Base-by-base conservation (phyloP, 30 jellyfish, hydroid and myxozoan species). In the Aurelia aurita region DNA sequence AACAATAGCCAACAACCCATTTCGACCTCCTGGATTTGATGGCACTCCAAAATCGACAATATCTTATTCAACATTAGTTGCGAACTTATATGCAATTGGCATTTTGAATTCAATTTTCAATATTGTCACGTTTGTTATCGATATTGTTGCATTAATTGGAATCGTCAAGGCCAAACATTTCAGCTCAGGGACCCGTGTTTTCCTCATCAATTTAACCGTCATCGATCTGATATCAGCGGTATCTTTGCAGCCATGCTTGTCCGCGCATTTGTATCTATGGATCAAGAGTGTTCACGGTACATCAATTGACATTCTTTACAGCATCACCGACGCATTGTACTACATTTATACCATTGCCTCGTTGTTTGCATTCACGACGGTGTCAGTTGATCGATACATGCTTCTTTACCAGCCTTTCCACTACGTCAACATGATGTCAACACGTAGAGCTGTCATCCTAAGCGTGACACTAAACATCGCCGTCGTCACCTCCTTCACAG, bases 381-480 rank as follows among this genome's bases (percentile, higher is more conserved):
- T 81, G 32, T 81, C 91, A 15, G n/a, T 81, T 14, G 91, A 81
- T 61, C 79, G 91, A 54, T 81, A 81, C 78, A 26, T 81, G 69
- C 82, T 81, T 39, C 59, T 81, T 1, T 81, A 64, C 53, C 80
- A 34, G 77, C 91, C 82, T 31, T 70, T 68, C 79, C 47, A 61
- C 27, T 81, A 81, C 85, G 16, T 46, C 16, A 68, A 81, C n/a
- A 27, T 44, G 9, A 66, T 81, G 78, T 27, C 62, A 29, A 81
- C 85, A 5, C 69, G 51, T 27, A 70, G 9, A 7, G 91, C 91
- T 16, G 21, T 65, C 34, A n/a, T 21, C 25, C 49, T 81, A 15
- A 64, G 91, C 78, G 22, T 66, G 11, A 21, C 43, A 10, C 68
- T 26, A 64, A 81, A 81, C 63, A 12, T 55, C 15, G 27, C 26